Conservation (phyloP, 2,888 invertebrate species). For the Maniola hyperantus region DNA sequence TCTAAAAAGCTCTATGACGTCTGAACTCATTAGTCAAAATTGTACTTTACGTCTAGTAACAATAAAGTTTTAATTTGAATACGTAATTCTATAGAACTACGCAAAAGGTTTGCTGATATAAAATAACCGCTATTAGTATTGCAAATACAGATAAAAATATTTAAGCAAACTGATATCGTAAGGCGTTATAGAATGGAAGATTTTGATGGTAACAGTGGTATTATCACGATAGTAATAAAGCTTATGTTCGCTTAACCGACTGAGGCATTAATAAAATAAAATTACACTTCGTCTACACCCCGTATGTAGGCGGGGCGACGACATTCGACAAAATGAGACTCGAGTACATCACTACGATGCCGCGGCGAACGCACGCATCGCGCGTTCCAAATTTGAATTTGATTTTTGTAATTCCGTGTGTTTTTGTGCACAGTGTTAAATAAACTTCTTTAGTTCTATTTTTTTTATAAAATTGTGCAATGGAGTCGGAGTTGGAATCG, state of each 20-base stretch:
- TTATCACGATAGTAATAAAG: conserved; percentile 66
- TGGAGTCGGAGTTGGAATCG: conserved; percentile 69
- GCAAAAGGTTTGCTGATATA: neutral
- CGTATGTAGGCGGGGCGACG: conserved; percentile 72
- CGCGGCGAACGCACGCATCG: conserved; percentile 56
- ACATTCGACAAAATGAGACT: conserved; percentile 42
- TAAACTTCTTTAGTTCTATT: conserved; percentile 25
- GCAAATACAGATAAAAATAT: conserved; percentile 11
- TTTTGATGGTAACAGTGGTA: conserved; percentile 57
- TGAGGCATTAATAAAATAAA: conserved; percentile 69
- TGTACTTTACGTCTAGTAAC: neutral
- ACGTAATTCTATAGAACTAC: neutral
- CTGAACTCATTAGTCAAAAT: neutral
- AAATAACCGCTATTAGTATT: neutral
- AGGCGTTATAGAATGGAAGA: conserved; percentile 38
- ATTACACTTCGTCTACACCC: conserved; percentile 73
- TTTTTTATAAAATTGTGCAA: conserved; percentile 42
- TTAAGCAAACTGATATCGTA: conserved; percentile 32
- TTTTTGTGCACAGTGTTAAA: conserved; percentile 35
- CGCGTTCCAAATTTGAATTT: conserved; percentile 43
- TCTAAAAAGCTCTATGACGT: conserved; percentile 38
- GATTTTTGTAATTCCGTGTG: conserved; percentile 34
- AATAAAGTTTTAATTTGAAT: conserved; percentile 7
- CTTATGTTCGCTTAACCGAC: conserved; percentile 66
- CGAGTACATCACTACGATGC: conserved; percentile 60